Evolutionary conservation across 1,140 invertebrate species (phyloP).

Genomic region (Whitmania pigra): DNA sequence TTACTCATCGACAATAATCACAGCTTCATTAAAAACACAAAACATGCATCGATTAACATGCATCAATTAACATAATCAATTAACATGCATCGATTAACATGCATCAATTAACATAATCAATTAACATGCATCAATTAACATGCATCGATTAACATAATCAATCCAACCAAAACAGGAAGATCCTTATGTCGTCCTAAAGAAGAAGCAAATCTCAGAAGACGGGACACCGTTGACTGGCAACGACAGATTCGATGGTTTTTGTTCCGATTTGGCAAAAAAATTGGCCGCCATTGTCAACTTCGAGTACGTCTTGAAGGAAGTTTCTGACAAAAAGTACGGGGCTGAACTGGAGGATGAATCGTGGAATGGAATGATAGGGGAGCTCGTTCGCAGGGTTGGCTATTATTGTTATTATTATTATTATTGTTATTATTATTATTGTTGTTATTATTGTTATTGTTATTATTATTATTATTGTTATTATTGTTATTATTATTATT

Average conservation of each 20-base stretch:
- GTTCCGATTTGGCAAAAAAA: slow-evolving; percentile 35
- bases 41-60: no score
- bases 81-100: no score
- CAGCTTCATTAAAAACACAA: no score
- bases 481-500: background rate
- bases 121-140: no score
- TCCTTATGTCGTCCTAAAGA: slow-evolving; percentile 14
- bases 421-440: no score
- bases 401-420: background rate
- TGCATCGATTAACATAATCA: no score
- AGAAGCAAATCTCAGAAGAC: slow-evolving; percentile 21
- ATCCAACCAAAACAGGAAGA: background rate
- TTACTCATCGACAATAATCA: no score
- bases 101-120: no score
- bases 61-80: no score
- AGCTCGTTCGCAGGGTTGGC: slow-evolving; percentile 28
- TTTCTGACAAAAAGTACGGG: slow-evolving; percentile 31
- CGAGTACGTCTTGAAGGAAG: slow-evolving; percentile 33
- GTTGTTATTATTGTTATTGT: no score
- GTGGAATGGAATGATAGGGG: slow-evolving; percentile 40
- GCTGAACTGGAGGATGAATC: slow-evolving; percentile 33
- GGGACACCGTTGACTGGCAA: slow-evolving; percentile 30
- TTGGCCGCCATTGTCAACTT: slow-evolving; percentile 34
- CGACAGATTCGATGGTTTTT: slow-evolving; percentile 38
- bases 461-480: background rate